Conservation (phyloP, 2,888 invertebrate species). For the Charanyca ferruginea region DNA sequence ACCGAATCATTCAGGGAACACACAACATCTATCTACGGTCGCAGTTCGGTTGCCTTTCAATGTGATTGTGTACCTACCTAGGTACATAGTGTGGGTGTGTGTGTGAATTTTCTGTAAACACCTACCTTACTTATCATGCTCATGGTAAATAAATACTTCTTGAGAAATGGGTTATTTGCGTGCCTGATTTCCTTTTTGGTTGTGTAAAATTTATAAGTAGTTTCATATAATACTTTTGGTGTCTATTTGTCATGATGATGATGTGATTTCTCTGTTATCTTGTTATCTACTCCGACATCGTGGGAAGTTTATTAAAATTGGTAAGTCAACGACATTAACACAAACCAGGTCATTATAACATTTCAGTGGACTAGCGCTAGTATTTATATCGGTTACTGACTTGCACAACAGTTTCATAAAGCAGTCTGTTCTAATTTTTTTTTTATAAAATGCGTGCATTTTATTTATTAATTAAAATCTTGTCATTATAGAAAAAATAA, state of each 20-base stretch:
- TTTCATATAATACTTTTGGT: neutral
- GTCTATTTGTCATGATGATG: neutral
- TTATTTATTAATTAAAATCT: too few species aligned
- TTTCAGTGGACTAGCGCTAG: too few species aligned
- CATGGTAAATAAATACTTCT: neutral
- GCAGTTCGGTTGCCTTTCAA: slow-evolving; percentile 65
- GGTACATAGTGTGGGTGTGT: neutral
- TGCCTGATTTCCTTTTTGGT: neutral
- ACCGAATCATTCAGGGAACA: slow-evolving; percentile 72
- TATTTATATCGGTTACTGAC: too few species aligned
- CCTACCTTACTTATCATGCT: neutral
- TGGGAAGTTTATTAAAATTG: neutral
- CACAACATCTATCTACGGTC: slow-evolving; percentile 74
- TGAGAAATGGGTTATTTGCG: neutral
- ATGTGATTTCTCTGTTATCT: neutral
- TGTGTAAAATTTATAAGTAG: neutral
- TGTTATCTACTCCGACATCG: neutral
- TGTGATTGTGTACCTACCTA: slow-evolving; percentile 16
- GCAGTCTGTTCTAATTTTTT: neutral
- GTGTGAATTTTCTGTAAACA: slow-evolving; percentile 21
- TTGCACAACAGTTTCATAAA: too few species aligned
- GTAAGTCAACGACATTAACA: too few species aligned
- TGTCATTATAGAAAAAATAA: too few species aligned
- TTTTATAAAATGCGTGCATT: too few species aligned
- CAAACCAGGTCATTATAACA: too few species aligned